Evolutionary conservation across 2,797 vertebrate genomes (phyloP).

Genomic region (Botia kubotai): DNA sequence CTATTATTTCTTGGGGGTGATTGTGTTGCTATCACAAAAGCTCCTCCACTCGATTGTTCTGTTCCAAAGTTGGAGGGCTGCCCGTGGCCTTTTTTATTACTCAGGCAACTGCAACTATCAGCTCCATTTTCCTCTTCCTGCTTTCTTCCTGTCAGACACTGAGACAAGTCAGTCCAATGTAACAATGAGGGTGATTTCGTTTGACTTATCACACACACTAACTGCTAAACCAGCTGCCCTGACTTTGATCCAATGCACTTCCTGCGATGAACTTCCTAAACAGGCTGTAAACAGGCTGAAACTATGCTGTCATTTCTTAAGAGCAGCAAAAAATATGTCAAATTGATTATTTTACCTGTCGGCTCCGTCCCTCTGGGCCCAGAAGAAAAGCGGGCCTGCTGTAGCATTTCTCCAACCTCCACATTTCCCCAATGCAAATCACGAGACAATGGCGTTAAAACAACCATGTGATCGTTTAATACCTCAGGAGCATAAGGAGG

Average conservation of each 20-base stretch:
- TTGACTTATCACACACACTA: conserved; percentile 80
- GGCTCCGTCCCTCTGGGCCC: conserved; percentile 37
- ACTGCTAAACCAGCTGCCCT: conserved; percentile 82
- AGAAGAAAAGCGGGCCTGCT: conserved; percentile 36
- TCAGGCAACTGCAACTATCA: conserved; percentile 80
- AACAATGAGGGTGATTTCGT: conserved; percentile 81
- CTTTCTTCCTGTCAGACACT: conserved; percentile 78
- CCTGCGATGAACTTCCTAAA: conserved; percentile 80
- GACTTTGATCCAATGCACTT: conserved; percentile 83
- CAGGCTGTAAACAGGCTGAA: conserved; percentile 78
- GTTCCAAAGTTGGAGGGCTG: conserved; percentile 70
- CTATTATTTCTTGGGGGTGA: conserved; percentile 77
- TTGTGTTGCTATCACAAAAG: conserved; percentile 81
- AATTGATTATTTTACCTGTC: conserved; percentile 74
- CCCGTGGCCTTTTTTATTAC: conserved; percentile 81
- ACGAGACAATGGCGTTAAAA: conserved; percentile 42
- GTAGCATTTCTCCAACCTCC: background rate
- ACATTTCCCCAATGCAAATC: conserved; percentile 38
- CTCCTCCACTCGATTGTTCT: conserved; percentile 79
- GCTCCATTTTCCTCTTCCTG: conserved; percentile 79
- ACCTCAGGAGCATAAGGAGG: conserved; percentile 40
- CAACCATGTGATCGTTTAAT: conserved; percentile 45
- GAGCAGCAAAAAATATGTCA: conserved; percentile 73
- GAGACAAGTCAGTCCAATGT: conserved; percentile 79
- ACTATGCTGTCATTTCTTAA: conserved; percentile 75